A percentile compares a stretch with the other conserved stretches of the same genome.
phyloP scores from a whole-genome alignment of 1,140 invertebrate genomes.

The Dendroctonus valens region DNA sequence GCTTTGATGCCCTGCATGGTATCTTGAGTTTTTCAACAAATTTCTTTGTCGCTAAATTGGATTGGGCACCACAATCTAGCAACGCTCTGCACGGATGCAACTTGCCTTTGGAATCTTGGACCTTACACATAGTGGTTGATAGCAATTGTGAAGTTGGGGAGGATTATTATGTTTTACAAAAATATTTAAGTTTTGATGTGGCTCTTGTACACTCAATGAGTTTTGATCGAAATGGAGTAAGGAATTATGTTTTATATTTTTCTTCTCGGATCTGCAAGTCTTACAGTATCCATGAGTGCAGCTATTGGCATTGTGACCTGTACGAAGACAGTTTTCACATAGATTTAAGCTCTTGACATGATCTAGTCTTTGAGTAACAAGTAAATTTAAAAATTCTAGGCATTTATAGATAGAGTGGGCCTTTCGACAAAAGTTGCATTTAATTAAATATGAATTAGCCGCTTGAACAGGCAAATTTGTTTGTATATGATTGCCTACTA shows the following conservation, averaged over 20 bases:
- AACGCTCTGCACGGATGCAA: neutral
- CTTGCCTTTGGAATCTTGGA: neutral
- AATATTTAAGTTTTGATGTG: neutral
- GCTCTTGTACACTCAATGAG: neutral
- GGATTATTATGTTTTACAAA: neutral
- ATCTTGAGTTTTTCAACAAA: conserved; percentile 1
- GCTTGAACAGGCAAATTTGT: too few species aligned
- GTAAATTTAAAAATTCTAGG: neutral
- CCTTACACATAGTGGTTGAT: neutral
- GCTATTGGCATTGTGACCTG: neutral
- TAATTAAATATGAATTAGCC: neutral
- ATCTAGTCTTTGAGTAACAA: neutral
- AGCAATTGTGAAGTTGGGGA: neutral
- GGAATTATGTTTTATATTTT: neutral
- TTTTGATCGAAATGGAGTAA: neutral
- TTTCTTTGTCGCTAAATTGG: neutral
- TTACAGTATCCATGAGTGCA: neutral
- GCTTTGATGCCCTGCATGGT: neutral
- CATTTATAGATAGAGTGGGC: neutral
- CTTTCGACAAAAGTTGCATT: neutral
- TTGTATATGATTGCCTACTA: too few species aligned
- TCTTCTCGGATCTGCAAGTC: neutral
- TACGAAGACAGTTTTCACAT: neutral
- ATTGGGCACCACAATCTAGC: conserved; percentile 1
- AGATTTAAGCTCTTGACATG: neutral